Base-by-base conservation (phyloP, 2,113 vertebrate species). In the Rhynchopsitta pachyrhyncha region DNA sequence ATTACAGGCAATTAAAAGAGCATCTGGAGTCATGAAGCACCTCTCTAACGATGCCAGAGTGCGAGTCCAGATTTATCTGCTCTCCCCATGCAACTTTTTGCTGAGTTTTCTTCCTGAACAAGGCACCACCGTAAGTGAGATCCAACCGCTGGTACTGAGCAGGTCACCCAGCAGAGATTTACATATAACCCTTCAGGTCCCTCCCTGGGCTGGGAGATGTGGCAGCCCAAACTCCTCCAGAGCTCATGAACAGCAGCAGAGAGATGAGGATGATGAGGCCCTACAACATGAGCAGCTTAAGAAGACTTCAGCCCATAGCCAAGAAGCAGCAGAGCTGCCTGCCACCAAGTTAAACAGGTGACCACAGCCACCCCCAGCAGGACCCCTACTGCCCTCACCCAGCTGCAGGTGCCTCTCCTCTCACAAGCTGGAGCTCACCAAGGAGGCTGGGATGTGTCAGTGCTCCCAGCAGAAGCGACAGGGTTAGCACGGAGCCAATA, bases 91-190 rank as follows among this genome's bases (percentile, higher is more conserved):
- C 39, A 67, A 53, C 39, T 64, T 86, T 16, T 27, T 55, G 25
- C 37, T 1, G 37, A n/a, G 24, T 57, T 89, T 69, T 71, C 27
- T 42, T 73, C 73, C 59, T 4, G 23, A 49, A 35, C 1, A 6
- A 57, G 68, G 20, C 66, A 47, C 5, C n/a, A 7, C 29, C 1
- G 1, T 8, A 9, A 2, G 16, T 1, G 9, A 67, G 85, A 17
- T 5, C 14, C 41, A 64, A 42, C 16, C 31, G 20, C 3, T 16
- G 10, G 68, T 1, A 35, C 28, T 0, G 0, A 39, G 39, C 1
- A 2, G 41, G 19, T 57, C 67, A 82, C 53, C 24, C 35, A 35
- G 73, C n/a, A 11, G 42, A 49, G 47, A 42, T 3, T 7, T 8
- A 44, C 27, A 7, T 0, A 27, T 7, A 64, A 63, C 6, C 62